These are phyloP conservation scores for Cassiopea andromeda DNA, from an alignment of 30 jellyfish, hydroid and myxozoan genomes.

Conservation along the genomic window DNA sequence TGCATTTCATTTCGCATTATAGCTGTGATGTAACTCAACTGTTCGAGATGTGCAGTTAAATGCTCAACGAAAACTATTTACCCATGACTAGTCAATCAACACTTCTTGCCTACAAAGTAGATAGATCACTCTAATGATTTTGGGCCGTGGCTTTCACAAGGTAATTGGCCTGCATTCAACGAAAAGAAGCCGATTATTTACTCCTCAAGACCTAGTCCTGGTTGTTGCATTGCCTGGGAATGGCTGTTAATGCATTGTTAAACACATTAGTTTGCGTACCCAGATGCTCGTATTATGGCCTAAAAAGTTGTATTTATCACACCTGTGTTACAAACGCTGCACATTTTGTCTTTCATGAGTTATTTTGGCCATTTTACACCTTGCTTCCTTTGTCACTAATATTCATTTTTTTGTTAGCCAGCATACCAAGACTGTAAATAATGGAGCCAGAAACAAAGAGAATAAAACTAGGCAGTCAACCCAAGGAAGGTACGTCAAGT, in stretches of 20 bases:
- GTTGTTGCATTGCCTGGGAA: background rate
- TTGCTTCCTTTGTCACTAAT: background rate
- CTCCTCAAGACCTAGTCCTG: background rate
- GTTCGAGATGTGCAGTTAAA: background rate
- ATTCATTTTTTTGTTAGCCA: background rate
- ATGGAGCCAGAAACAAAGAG: conserved; percentile 26
- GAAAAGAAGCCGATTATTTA: background rate
- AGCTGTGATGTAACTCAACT: background rate
- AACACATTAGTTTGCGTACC: background rate
- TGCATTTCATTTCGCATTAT: background rate
- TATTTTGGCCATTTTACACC: background rate
- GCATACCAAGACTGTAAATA: background rate
- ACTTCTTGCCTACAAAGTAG: background rate
- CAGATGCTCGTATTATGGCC: background rate
- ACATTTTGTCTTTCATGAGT: background rate
- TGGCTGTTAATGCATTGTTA: background rate
- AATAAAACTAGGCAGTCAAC: conserved; percentile 1
- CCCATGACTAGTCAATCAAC: background rate
- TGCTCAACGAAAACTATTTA: background rate
- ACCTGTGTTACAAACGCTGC: background rate
- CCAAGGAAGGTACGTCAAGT: background rate
- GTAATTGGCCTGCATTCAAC: background rate
- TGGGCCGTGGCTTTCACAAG: background rate
- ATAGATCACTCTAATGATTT: background rate
- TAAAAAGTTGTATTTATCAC: too few species aligned